Percentiles rank a stretch among this genome's conserved stretches.
These are phyloP conservation scores for Antrozous pallidus DNA, from an alignment of 2,797 vertebrate species.

Conservation along the genomic window DNA sequence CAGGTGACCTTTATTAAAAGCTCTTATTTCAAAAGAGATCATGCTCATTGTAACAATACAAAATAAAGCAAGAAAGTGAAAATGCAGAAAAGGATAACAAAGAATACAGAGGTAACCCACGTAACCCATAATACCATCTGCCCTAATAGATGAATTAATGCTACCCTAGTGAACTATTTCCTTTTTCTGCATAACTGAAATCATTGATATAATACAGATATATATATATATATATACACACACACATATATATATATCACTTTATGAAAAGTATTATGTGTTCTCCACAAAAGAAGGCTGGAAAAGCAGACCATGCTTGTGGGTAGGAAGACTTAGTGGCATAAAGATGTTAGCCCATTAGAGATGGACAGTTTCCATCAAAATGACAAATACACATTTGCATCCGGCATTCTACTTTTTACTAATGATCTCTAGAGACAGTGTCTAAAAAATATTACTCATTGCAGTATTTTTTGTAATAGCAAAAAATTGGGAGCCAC, in stretches of 20 bases:
- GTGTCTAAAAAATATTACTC: slow-evolving; percentile 9
- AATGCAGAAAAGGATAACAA: background rate
- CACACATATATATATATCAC: background rate
- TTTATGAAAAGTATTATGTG: background rate
- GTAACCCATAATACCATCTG: background rate
- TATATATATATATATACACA: background rate
- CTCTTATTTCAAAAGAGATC: background rate
- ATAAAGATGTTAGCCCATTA: background rate
- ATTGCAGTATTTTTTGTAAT: background rate
- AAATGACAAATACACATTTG: background rate
- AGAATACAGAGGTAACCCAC: background rate
- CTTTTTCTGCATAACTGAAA: background rate
- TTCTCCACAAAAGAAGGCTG: background rate
- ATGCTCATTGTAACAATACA: background rate
- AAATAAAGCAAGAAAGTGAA: slow-evolving; percentile 23
- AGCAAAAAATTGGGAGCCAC: background rate
- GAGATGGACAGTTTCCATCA: background rate
- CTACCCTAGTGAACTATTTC: background rate
- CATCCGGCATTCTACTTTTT: background rate
- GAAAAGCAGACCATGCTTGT: background rate
- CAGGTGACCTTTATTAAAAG: background rate
- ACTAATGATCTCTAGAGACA: slow-evolving; percentile 17
- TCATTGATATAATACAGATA: background rate
- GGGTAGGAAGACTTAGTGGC: background rate
- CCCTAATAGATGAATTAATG: background rate